These are phyloP conservation scores for Lamprologus speciosus DNA, from an alignment of 2,113 vertebrate species.

Conservation along the genomic window DNA sequence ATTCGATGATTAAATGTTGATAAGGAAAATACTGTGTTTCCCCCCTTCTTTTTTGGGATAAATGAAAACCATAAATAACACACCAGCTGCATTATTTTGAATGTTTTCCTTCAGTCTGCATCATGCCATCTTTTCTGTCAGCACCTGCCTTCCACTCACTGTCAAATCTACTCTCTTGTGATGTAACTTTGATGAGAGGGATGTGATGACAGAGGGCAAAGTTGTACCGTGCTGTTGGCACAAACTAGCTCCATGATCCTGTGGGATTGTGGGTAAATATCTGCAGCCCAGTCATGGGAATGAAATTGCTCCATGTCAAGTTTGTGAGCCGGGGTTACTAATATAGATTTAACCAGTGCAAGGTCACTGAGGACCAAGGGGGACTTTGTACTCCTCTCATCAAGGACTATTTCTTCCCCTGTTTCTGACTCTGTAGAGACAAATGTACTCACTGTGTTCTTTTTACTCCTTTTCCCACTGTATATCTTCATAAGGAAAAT, in stretches of 20 bases:
- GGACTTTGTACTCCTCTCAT: conserved; percentile 1
- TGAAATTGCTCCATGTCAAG: conserved; percentile 42
- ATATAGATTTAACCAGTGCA: conserved; percentile 23
- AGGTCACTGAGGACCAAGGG: conserved; percentile 19
- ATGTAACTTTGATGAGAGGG: background rate
- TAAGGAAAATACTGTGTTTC: background rate
- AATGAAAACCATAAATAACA: background rate
- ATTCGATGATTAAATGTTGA: accelerated
- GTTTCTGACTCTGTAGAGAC: background rate
- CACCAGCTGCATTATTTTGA: background rate
- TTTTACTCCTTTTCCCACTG: conserved; percentile 19
- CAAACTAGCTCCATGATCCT: conserved; percentile 33
- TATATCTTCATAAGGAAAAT: background rate
- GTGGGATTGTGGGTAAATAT: conserved; percentile 67
- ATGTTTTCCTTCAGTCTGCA: background rate
- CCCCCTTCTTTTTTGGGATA: background rate
- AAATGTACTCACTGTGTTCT: background rate
- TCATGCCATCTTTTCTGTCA: background rate
- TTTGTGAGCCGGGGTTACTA: conserved; percentile 15
- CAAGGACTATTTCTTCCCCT: background rate
- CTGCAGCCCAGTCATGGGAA: conserved; percentile 62
- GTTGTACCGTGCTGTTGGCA: conserved; percentile 10
- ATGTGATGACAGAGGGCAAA: conserved; percentile 7
- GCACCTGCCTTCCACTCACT: background rate
- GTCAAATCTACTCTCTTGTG: background rate